phyloP scores from a whole-genome alignment of 2,888 invertebrate genomes.

The Artemia sp. region DNA sequence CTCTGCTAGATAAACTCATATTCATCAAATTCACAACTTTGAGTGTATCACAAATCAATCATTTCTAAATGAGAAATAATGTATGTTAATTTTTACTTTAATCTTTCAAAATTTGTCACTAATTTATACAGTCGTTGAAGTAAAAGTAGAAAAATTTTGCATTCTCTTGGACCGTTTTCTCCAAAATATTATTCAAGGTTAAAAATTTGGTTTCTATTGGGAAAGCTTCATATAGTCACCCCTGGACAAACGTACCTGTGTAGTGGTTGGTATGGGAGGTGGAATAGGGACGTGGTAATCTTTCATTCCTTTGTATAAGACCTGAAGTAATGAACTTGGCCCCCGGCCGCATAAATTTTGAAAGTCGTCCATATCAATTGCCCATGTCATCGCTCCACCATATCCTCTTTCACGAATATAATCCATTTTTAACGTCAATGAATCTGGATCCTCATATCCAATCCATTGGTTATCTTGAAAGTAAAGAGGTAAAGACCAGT shows the following conservation, averaged over 20 bases:
- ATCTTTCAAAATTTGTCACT: no score
- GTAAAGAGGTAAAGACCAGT: background rate
- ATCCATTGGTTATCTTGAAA: conserved; percentile 49
- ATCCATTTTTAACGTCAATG: conserved; percentile 74
- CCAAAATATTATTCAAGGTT: no score
- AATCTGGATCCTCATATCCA: conserved; percentile 64
- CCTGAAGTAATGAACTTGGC: conserved; percentile 28
- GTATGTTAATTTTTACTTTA: no score
- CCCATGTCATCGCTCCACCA: conserved; percentile 78
- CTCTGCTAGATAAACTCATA: no score
- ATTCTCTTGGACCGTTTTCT: no score
- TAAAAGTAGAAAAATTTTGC: no score
- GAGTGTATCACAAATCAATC: no score
- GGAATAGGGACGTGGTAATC: conserved; percentile 44
- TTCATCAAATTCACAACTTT: no score
- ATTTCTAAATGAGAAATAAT: no score
- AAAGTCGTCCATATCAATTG: conserved; percentile 81
- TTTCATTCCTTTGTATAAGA: conserved; percentile 39
- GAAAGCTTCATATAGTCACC: no score
- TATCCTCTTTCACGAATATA: conserved; percentile 65
- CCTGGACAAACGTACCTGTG: conserved; percentile 38
- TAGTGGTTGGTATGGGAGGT: conserved; percentile 45
- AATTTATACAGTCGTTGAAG: no score
- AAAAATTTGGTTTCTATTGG: no score
- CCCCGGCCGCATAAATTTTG: conserved; percentile 34